Percentiles rank a stretch among this genome's conserved stretches.
Conservation (phyloP, 2,113 vertebrate genomes). For the Odocoileus virginianus region DNA sequence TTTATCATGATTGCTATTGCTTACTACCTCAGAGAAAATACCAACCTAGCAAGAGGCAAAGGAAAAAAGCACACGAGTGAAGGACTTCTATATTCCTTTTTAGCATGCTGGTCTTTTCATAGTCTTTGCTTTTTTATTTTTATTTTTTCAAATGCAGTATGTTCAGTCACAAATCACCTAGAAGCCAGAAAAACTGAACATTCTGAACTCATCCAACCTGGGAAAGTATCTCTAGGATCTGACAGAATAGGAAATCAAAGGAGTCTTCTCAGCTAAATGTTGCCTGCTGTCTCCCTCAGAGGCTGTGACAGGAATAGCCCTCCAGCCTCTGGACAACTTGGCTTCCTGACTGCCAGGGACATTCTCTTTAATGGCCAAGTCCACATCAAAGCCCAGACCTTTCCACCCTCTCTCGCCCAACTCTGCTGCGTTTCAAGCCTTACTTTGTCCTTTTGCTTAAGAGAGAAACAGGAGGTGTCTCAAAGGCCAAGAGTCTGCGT, state of each 20-base stretch:
- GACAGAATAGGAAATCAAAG: conserved; percentile 72
- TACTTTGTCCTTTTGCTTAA: neutral
- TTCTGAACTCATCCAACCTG: conserved; percentile 8
- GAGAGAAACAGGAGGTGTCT: neutral
- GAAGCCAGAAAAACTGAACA: conserved; percentile 37
- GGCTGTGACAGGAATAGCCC: neutral
- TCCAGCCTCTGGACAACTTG: neutral
- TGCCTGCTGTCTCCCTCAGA: neutral
- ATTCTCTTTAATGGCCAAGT: neutral
- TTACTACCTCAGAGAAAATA: conserved; percentile 46
- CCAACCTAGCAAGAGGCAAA: neutral
- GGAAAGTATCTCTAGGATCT: conserved; percentile 36
- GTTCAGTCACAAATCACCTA: conserved; percentile 61
- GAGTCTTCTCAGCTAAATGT: neutral
- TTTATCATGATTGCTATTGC: conserved; percentile 4
- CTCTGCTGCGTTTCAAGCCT: neutral
- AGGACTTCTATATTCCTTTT: neutral
- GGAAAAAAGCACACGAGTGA: neutral
- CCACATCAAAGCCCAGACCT: neutral
- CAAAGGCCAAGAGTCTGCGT: neutral
- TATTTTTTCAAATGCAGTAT: conserved; percentile 21
- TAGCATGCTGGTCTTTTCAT: neutral
- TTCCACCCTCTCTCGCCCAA: neutral
- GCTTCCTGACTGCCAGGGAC: neutral
- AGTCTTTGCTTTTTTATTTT: neutral